Conservation (phyloP, 2,888 invertebrate species). For the Hofmannophila pseudospretella region DNA sequence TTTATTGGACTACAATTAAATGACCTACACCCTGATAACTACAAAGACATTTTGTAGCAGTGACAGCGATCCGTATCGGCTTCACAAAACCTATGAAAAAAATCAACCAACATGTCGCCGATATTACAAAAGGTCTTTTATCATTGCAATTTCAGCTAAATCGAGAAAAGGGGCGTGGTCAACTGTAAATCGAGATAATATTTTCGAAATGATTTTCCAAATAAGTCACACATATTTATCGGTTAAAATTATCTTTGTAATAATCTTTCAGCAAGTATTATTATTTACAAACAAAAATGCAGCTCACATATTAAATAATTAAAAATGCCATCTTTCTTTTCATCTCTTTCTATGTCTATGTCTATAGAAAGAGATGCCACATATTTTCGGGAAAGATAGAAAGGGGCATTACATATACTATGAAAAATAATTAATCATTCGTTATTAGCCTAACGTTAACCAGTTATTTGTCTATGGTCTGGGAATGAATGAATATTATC, state of each 20-base stretch:
- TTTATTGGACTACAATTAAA: conserved; percentile 66
- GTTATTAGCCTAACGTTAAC: background rate
- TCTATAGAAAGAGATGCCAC: too few species aligned
- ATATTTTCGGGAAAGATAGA: too few species aligned
- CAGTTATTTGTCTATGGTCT: conserved; percentile 7
- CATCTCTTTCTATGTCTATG: background rate
- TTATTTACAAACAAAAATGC: too few species aligned
- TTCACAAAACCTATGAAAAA: conserved; percentile 76
- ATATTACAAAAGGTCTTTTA: conserved; percentile 64
- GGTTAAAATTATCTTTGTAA: too few species aligned
- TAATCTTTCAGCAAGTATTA: too few species aligned
- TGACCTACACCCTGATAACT: conserved; percentile 78
- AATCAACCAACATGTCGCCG: conserved; percentile 78
- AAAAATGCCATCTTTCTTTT: too few species aligned
- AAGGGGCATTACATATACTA: too few species aligned
- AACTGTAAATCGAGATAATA: conserved; percentile 46
- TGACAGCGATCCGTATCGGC: conserved; percentile 77
- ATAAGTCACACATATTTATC: too few species aligned
- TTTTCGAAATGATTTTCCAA: conserved; percentile 18
- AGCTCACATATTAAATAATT: too few species aligned
- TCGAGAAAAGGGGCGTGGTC: conserved; percentile 50
- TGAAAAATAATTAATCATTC: background rate
- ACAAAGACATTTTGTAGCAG: conserved; percentile 77
- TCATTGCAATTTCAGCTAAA: conserved; percentile 56
- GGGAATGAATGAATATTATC: conserved; percentile 9